Conservation (phyloP, 2,113 vertebrate species). For the Notechis scutatus region DNA sequence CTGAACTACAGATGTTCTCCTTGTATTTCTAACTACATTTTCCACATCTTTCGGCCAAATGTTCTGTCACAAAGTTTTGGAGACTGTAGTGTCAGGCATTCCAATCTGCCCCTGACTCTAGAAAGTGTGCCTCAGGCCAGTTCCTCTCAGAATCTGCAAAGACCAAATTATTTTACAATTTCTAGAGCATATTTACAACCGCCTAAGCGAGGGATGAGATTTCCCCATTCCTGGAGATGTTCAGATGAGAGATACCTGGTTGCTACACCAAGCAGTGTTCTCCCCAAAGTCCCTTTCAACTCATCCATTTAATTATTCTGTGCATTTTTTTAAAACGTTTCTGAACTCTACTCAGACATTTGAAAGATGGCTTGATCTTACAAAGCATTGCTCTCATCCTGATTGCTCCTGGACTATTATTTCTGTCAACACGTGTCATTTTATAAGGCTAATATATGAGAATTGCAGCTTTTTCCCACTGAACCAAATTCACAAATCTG, state of each 20-base stretch:
- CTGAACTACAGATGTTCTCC: too few species aligned
- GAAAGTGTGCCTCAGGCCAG: neutral
- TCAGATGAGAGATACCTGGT: neutral
- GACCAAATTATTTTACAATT: neutral
- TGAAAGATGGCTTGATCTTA: slow-evolving; percentile 23
- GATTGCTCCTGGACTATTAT: neutral
- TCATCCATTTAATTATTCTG: neutral
- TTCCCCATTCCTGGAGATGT: neutral
- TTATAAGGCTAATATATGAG: slow-evolving; percentile 34
- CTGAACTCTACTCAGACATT: neutral
- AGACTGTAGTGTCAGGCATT: neutral
- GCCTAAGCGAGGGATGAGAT: neutral
- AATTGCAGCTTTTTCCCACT: slow-evolving; percentile 27
- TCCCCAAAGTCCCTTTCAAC: neutral
- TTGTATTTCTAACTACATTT: neutral
- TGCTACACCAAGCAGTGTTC: neutral
- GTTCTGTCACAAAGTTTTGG: neutral
- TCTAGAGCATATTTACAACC: neutral
- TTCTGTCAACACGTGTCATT: neutral
- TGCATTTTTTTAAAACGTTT: neutral
- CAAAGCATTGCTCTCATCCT: slow-evolving; percentile 15
- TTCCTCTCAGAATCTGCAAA: neutral
- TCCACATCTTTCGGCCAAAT: neutral
- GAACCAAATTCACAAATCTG: slow-evolving; percentile 12
- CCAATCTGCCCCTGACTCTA: neutral